Base-by-base conservation (phyloP, 2,888 invertebrate species). In the Metellina segmentata region DNA sequence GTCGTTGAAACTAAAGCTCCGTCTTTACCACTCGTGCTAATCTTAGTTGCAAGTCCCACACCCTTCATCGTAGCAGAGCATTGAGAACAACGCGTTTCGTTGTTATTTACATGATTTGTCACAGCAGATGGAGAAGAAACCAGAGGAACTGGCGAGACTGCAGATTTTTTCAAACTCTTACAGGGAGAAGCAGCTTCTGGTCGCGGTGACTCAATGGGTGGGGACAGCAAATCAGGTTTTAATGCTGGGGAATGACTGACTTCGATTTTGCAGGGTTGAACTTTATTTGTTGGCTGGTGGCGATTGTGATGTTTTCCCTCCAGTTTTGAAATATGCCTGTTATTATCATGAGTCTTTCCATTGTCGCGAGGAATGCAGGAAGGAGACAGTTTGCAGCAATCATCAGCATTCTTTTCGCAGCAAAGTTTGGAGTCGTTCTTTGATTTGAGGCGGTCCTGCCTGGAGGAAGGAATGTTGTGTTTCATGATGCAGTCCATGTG, bases 191-290 rank as follows among this genome's bases (percentile, higher is more conserved):
- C 11, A n/a, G 71, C 49, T 11, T 92, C 92, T 48, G 78, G 81
- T 20, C 85, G 85, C 6, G 89, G 88, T 20, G 92, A 89, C 9
- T 92, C 92, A 7, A 89, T 89, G 48, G 92, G 92, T 11, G 92
- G 92, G 6, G 92, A 92, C 5, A 92, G 77, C 9, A 92, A 49
- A 69, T 92, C 92, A 6, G 70, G 89, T 34, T 92, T 92, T n/a
- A 89, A 53, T 9, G 92, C 72, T 13, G 92, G 92, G 19, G 86
- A 87, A 49, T 88, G 85, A 53, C 82, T 92, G 6, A 92, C 89
- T 82, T 92, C 92, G n/a, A 92, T 92, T 69, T 92, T 89, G 61
- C 89, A 92, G 20, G 92, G 92, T 16, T 92, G 92, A 6, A 88
- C 89, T 70, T 88, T 89, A 16, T 81, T 87, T 8, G 72, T 81